Evolutionary conservation across 2,797 vertebrate genomes (phyloP).

Genomic region (Galaxias olidus): DNA sequence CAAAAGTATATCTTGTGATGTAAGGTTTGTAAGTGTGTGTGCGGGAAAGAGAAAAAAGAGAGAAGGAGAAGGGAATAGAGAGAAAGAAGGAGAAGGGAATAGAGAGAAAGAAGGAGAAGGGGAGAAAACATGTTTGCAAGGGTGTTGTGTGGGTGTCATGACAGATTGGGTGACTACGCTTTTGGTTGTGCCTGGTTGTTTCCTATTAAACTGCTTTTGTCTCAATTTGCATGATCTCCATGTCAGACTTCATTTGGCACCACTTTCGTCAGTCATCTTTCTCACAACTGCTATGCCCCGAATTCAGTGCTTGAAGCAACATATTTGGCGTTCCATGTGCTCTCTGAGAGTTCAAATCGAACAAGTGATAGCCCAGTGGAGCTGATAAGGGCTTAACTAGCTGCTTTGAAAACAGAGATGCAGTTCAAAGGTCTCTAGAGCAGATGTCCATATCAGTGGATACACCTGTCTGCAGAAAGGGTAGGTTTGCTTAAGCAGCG

Average conservation of each 20-base stretch:
- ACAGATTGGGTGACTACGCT: constrained; percentile 12
- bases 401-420: constrained; percentile 24
- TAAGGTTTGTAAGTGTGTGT: background rate
- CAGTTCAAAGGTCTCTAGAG: constrained; percentile 53
- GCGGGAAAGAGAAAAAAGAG: background rate
- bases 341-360: constrained; percentile 31
- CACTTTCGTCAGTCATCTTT: background rate
- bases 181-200: constrained; percentile 13
- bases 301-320: no score
- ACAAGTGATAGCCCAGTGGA: constrained; percentile 11
- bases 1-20: background rate
- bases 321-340: background rate
- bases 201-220: constrained; percentile 7
- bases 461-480: constrained; percentile 27
- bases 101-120: background rate
- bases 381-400: constrained; percentile 30
- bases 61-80: background rate
- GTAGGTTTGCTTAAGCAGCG: constrained; percentile 57
- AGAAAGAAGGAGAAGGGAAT: background rate
- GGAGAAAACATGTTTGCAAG: constrained; percentile 11
- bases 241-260: constrained; percentile 1
- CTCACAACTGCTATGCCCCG: no score
- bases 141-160: constrained; percentile 17
- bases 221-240: background rate
- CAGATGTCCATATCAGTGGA: constrained; percentile 52